A percentile compares a stretch with the other conserved stretches of the same genome.
These are phyloP conservation scores for Pseudomyrmex pallidus DNA, from an alignment of 1,140 invertebrate species.

Conservation along the genomic window DNA sequence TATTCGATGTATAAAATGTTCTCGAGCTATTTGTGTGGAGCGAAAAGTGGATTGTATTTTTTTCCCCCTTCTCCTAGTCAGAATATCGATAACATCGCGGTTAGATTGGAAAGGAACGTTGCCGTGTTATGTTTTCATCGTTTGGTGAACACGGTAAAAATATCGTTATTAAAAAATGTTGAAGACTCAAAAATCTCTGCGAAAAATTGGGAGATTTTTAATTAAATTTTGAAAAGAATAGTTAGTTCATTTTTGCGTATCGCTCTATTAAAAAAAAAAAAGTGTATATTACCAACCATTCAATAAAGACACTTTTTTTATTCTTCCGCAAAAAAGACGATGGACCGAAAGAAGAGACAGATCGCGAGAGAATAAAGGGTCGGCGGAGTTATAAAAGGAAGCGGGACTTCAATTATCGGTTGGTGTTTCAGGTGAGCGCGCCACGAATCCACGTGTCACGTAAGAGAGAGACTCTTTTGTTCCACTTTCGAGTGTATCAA, in stretches of 20 bases:
- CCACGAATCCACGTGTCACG: conserved; percentile 51
- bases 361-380: neutral
- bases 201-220: neutral
- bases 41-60: neutral
- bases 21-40: neutral
- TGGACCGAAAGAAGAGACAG: neutral
- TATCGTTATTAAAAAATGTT: neutral
- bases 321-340: neutral
- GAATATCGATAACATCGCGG: neutral
- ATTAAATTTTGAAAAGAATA: conserved; percentile 13
- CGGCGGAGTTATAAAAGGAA: conserved; percentile 27
- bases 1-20: neutral
- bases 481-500: conserved; percentile 79
- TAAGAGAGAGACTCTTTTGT: conserved; percentile 74
- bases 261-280: neutral
- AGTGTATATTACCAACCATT: neutral
- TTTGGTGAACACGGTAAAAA: neutral
- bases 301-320: neutral
- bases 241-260: neutral
- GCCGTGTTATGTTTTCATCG: too few relatives aligned
- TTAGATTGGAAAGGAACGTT: neutral
- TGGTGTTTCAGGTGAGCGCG: neutral
- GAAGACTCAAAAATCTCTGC: neutral
- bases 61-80: neutral
- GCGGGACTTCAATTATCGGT: conserved; percentile 20